Evolutionary conservation across 2,113 vertebrate species (phyloP), one percentile per base, ranked within the genome.

Genomic region (Serinus canaria): DNA sequence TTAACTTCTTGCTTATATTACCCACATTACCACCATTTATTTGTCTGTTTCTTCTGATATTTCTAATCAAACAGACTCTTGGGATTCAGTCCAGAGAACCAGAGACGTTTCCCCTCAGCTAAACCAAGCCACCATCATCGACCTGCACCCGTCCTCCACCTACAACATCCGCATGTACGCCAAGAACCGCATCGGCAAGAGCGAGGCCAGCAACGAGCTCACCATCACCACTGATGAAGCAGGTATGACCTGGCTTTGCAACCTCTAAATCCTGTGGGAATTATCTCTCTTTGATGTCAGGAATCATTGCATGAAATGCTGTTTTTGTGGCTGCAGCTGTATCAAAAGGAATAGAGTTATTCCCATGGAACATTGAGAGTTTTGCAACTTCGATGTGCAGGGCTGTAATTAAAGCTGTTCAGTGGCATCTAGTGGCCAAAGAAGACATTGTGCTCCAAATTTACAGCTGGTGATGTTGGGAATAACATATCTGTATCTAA

Each of bases 141-240:
- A 99, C 94, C 98, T 99, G 77, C 99, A 99, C 95, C 99, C 99
- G n/a, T 99, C 99, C 52, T 99, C 99, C 95, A 99, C 99, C 74
- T 99, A 99, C 98, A 99, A 99, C 98, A 99, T 99, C 95, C 99
- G 99, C 95, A 99, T 99, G 99, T 99, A 99, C 13, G 99, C 99
- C 96, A 99, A 99, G 98, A 99, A 99, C 95, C 98, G 98, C 94
- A 99, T 99, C 9, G 99, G 99, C 97, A 99, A 99, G 97, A 99
- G 99, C 27, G 98, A 99, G 91, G 99, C 99, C 84, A 99, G 99
- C 98, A 99, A 99, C 13, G 99, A 99, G 96, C 99, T 99, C 96
- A 99, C 99, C 96, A 99, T 99, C 98, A 99, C 99, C 20, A 99
- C 99, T 0, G 99, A 99, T 33, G 99, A 99, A 99, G 99, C 99